Conservation (phyloP, 2,113 vertebrate species). For the Petrocephalus microphthalmus region DNA sequence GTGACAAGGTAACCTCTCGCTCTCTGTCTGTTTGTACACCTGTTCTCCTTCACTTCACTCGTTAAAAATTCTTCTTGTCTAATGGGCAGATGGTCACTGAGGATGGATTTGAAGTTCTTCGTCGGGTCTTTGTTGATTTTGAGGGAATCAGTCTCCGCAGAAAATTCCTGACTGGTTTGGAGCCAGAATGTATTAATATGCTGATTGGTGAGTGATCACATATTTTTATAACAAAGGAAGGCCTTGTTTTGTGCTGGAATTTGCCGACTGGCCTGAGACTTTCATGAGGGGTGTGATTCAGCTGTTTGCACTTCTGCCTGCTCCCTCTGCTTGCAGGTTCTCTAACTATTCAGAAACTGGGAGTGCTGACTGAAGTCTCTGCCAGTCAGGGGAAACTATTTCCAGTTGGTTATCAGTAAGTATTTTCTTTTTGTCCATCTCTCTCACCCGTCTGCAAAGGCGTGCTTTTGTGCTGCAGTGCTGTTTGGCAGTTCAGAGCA, state of each 20-base stretch:
- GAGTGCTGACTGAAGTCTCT: conserved; percentile 75
- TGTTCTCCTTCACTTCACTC: not conserved
- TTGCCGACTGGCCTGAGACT: not conserved
- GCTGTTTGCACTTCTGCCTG: not conserved
- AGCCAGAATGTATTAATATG: conserved; percentile 77
- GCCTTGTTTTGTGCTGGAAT: not conserved
- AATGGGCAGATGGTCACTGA: conserved; percentile 64
- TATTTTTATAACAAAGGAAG: not conserved
- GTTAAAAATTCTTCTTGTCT: not conserved
- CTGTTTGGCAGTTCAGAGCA: too few species aligned
- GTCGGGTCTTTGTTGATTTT: conserved; percentile 83
- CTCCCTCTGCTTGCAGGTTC: conserved; percentile 59
- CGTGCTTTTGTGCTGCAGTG: not conserved
- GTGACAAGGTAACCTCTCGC: conserved; percentile 59
- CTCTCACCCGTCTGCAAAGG: not conserved
- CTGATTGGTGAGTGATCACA: conserved; percentile 71
- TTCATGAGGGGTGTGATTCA: not conserved
- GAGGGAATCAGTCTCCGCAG: conserved; percentile 81
- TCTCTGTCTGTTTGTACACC: not conserved
- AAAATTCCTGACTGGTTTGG: conserved; percentile 81
- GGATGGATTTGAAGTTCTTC: conserved; percentile 73
- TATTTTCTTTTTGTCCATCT: not conserved
- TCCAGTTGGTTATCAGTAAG: conserved; percentile 86
- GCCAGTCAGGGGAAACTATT: conserved; percentile 75
- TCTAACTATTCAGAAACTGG: conserved; percentile 75